Percentiles rank a stretch among this genome's conserved stretches.
phyloP scores from a whole-genome alignment of 2,888 invertebrate species.

The Lasioglossum villosulum region DNA sequence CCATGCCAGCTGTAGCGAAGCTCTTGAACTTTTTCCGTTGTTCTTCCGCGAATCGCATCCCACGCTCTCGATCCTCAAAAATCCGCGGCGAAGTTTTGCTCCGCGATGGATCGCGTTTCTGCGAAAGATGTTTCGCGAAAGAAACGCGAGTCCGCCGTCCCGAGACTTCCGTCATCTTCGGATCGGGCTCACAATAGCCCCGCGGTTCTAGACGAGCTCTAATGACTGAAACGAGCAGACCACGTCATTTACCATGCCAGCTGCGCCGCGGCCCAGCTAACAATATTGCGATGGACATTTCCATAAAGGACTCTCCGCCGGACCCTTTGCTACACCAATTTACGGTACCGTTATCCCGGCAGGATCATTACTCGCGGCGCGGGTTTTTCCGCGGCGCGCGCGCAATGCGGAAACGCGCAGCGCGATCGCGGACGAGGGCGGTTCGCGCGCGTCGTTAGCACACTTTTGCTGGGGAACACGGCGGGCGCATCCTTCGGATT shows the following conservation, averaged over 20 bases:
- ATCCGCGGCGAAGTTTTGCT: not conserved
- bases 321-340: conserved; percentile 71
- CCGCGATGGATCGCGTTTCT: not conserved
- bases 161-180: conserved; percentile 5
- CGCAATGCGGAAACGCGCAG: conserved; percentile 69
- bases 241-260: conserved; percentile 31
- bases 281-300: conserved; percentile 58
- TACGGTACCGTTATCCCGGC: conserved; percentile 68
- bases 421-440: conserved; percentile 49
- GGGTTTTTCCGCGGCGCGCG: conserved; percentile 70
- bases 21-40: not conserved
- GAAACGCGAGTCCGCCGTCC: not conserved
- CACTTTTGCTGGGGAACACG: conserved; percentile 61
- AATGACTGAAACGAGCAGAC: conserved; percentile 29
- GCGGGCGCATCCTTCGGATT: conserved; percentile 27
- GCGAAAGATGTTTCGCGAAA: not conserved
- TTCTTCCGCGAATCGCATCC: not conserved
- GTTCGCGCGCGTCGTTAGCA: conserved; percentile 69
- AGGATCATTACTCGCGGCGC: conserved; percentile 63
- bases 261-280: conserved; percentile 35
- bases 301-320: conserved; percentile 65
- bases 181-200: not conserved
- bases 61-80: conserved; percentile 1
- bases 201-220: not conserved
- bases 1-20: not conserved